These are phyloP conservation scores for Temnothorax unifasciatus DNA, from an alignment of 2,888 invertebrate genomes.

Conservation along the genomic window DNA sequence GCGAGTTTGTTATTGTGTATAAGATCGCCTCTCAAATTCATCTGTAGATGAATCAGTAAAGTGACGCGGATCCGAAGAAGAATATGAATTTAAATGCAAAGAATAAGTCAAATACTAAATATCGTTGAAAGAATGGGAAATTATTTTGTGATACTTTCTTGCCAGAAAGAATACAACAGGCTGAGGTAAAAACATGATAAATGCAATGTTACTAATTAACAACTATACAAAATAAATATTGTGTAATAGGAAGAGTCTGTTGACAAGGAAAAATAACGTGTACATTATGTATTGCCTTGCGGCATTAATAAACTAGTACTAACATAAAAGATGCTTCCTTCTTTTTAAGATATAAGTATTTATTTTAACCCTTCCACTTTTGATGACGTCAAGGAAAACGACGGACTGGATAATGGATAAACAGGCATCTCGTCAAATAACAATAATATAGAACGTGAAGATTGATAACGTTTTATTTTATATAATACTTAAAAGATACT, in stretches of 20 bases:
- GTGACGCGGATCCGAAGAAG: conserved; percentile 62
- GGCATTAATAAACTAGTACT: conserved; percentile 86
- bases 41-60: conserved; percentile 60
- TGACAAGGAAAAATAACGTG: conserved; percentile 85
- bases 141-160: conserved; percentile 86
- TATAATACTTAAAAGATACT: conserved; percentile 60
- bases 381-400: not conserved
- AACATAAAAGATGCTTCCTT: conserved; percentile 71
- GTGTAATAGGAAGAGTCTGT: conserved; percentile 85
- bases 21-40: conserved; percentile 63
- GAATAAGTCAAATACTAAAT: conserved; percentile 82
- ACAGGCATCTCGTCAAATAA: not conserved
- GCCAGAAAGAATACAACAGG: conserved; percentile 86
- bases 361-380: not conserved
- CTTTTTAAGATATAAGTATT: not conserved
- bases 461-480: conserved; percentile 55
- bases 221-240: conserved; percentile 83
- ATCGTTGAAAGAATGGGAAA: conserved; percentile 85
- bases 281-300: conserved; percentile 85
- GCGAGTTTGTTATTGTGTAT: conserved; percentile 70
- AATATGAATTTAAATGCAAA: conserved; percentile 73
- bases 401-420: not conserved
- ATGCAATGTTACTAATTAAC: conserved; percentile 84
- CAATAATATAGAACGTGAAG: not conserved
- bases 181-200: conserved; percentile 81